Conservation (phyloP, 2,113 vertebrate genomes). For the Pterocles orientalis region DNA sequence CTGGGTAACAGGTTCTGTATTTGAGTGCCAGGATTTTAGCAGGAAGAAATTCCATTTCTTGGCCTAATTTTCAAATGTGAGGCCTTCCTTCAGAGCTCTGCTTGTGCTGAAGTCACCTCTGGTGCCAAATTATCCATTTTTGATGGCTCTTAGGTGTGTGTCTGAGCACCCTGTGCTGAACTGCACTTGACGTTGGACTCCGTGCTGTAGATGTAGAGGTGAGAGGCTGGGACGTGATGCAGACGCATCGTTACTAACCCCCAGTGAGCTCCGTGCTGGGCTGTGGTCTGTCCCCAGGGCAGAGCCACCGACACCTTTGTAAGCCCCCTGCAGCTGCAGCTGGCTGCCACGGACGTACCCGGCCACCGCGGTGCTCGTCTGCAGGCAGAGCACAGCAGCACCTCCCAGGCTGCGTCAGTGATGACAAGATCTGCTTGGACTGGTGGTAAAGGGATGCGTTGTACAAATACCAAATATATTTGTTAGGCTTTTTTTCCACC, state of each 20-base stretch:
- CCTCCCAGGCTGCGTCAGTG: no score
- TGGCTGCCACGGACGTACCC: no score
- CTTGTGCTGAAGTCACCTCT: no score
- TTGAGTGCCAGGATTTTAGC: not conserved
- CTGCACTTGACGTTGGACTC: not conserved
- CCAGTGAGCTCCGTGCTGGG: not conserved
- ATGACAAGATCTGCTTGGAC: not conserved
- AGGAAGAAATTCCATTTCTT: not conserved
- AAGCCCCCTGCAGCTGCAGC: no score
- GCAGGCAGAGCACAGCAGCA: no score
- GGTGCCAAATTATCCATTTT: not conserved
- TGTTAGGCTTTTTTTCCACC: not conserved
- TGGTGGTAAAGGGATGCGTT: not conserved
- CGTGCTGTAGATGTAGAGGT: accelerated
- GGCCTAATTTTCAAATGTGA: not conserved
- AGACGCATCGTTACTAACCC: no score
- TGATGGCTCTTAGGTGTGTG: not conserved
- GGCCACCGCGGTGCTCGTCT: no score
- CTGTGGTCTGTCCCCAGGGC: not conserved
- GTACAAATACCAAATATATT: not conserved
- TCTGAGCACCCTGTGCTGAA: not conserved
- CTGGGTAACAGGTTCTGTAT: not conserved
- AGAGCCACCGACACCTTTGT: no score
- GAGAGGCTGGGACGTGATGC: not conserved
- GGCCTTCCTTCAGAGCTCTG: not conserved